phyloP scores from a whole-genome alignment of 1,140 invertebrate species.

The Dinoponera quadriceps region DNA sequence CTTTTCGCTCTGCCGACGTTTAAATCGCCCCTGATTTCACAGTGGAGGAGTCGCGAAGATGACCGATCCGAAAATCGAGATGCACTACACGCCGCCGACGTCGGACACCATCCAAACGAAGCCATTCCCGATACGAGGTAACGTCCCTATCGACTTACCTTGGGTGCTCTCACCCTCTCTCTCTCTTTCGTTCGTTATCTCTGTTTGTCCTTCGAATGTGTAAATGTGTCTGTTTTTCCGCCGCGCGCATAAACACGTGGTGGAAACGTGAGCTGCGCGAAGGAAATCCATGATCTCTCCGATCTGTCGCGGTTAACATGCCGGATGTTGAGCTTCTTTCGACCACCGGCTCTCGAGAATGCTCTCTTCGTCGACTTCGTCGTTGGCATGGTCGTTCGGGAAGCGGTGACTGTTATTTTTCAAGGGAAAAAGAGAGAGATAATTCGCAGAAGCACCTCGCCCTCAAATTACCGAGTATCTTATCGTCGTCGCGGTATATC shows the following conservation, averaged over 20 bases:
- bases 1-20: not conserved
- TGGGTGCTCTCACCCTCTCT: not conserved
- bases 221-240: no score
- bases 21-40: not conserved
- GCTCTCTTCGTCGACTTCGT: no score
- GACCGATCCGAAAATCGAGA: conserved; percentile 80
- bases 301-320: conserved; percentile 40
- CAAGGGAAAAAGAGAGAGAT: not conserved
- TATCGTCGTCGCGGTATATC: conserved; percentile 14
- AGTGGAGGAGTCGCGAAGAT: conserved; percentile 63
- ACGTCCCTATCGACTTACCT: conserved; percentile 55
- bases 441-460: not conserved
- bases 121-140: conserved; percentile 93
- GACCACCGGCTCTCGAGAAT: no score
- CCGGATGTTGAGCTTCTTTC: conserved; percentile 7
- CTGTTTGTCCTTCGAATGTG: not conserved
- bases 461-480: not conserved
- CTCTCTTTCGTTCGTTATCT: not conserved
- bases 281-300: conserved; percentile 46
- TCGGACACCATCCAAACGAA: conserved; percentile 94
- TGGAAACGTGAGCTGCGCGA: conserved; percentile 31
- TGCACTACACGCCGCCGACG: conserved; percentile 88
- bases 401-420: no score
- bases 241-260: conserved; percentile 22
- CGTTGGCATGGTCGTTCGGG: no score